Evolutionary conservation across 2,113 vertebrate genomes (phyloP).

Genomic region (Oryzias celebensis): DNA sequence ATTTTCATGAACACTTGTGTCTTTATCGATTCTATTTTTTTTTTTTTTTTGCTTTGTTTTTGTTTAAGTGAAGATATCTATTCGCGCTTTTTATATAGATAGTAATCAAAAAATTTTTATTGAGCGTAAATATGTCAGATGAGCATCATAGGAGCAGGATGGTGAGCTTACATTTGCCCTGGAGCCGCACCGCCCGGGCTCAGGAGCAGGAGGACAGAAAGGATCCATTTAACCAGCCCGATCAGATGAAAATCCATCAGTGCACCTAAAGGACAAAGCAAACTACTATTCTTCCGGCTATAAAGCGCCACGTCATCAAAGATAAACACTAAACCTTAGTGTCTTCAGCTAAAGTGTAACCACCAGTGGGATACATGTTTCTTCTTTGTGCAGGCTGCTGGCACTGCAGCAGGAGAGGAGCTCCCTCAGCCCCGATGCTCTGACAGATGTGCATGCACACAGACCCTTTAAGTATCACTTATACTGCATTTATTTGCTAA

Average conservation of each 20-base stretch:
- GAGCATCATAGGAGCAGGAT: neutral
- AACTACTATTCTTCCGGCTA: neutral
- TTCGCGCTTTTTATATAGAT: neutral
- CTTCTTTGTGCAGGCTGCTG: neutral
- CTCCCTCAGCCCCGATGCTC: neutral
- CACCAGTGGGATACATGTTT: too few species aligned
- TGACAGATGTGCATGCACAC: too few species aligned
- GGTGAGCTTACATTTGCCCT: conserved; percentile 53
- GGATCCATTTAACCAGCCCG: conserved; percentile 28
- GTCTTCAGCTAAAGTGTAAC: too few species aligned
- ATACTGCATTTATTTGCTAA: neutral
- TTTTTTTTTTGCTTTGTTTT: neutral
- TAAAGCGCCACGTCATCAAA: neutral
- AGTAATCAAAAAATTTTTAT: neutral
- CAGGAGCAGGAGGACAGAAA: conserved; percentile 54
- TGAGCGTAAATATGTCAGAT: neutral
- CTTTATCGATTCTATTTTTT: neutral
- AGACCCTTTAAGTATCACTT: too few species aligned
- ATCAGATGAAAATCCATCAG: conserved; percentile 36
- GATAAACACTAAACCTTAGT: too few species aligned
- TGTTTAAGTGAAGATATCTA: neutral
- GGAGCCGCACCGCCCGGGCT: conserved; percentile 59
- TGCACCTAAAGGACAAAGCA: conserved; percentile 48
- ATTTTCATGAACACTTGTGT: too few species aligned
- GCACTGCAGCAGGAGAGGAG: neutral